Evolutionary conservation across 2,888 invertebrate genomes (phyloP).

Genomic region (Galerucella nymphaeae): DNA sequence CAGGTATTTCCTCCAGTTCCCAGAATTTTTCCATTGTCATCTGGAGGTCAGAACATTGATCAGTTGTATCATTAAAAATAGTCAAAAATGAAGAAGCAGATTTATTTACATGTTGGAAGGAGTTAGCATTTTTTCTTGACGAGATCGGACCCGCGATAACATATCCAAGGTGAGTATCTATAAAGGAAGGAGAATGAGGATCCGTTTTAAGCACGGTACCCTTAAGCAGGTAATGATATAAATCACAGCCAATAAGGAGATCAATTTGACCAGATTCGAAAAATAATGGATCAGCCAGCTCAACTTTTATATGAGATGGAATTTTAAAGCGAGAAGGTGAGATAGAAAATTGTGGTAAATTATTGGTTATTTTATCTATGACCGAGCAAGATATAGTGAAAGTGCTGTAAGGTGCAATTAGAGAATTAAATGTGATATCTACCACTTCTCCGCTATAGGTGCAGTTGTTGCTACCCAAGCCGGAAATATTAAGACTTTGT

Average conservation of each 20-base stretch:
- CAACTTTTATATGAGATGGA: not conserved
- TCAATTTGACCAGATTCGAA: not conserved
- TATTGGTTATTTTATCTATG: not conserved
- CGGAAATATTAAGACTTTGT: not conserved
- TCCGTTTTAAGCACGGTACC: not conserved
- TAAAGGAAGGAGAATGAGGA: not conserved
- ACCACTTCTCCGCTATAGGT: slow-evolving; percentile 5
- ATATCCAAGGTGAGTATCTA: not conserved
- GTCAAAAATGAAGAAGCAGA: no score
- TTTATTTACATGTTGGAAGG: no score
- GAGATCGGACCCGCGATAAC: no score
- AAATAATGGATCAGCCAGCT: not conserved
- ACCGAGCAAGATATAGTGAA: not conserved
- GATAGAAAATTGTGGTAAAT: slow-evolving; percentile 6
- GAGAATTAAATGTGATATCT: not conserved
- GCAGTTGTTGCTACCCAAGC: not conserved
- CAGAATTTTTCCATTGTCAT: no score
- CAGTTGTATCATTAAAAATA: no score
- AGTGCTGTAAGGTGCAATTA: not conserved
- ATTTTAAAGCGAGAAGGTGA: not conserved
- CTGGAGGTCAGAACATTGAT: no score
- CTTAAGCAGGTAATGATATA: slow-evolving; percentile 1
- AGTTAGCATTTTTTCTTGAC: no score
- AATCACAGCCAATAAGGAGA: no score
- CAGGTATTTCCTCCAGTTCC: no score